Evolutionary conservation across 2,888 invertebrate genomes (phyloP).

Genomic region (Thecocarcelia acutangulata): DNA sequence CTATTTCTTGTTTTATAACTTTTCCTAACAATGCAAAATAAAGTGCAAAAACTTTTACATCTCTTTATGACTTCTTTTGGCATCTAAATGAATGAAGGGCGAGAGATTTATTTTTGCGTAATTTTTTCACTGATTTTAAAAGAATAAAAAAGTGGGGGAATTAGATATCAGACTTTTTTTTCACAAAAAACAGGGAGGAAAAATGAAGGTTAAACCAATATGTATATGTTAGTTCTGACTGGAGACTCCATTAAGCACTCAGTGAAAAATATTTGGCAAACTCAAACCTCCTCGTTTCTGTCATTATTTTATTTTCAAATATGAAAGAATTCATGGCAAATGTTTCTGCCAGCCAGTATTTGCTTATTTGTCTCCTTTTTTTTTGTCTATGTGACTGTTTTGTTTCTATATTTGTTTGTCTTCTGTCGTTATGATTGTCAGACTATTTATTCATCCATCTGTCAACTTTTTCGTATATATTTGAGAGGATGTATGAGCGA

Average conservation of each 20-base stretch:
- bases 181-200: no score
- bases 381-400: not conserved
- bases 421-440: constrained; percentile 8
- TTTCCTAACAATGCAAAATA: not conserved
- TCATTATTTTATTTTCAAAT: no score
- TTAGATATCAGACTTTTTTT: no score
- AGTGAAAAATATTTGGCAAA: no score
- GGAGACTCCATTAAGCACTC: no score
- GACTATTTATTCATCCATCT: not conserved
- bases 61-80: constrained; percentile 70
- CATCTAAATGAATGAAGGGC: constrained; percentile 62
- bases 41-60: constrained; percentile 32
- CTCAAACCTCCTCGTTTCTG: no score
- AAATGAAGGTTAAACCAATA: no score
- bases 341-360: not conserved
- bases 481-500: constrained; percentile 9
- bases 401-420: constrained; percentile 3
- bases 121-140: constrained; percentile 19
- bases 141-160: not conserved
- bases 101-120: no score
- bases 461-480: constrained; percentile 10
- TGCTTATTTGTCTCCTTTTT: not conserved
- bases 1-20: not conserved
- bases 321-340: no score
- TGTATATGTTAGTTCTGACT: no score